Percentiles rank a stretch among this genome's conserved stretches.
Conservation (phyloP, 2,113 vertebrate genomes). For the Sula dactylatra region DNA sequence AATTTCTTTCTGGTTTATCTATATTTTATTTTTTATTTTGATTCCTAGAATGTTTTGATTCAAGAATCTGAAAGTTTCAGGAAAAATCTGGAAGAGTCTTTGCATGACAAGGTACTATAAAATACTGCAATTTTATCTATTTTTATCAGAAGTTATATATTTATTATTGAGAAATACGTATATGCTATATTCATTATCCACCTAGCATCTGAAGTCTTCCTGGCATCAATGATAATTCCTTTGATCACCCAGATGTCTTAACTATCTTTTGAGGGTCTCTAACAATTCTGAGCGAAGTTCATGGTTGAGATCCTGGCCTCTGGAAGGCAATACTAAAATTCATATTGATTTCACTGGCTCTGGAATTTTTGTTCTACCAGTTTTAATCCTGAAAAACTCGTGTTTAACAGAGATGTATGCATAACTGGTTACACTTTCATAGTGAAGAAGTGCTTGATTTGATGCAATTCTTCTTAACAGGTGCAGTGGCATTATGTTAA, state of each 20-base stretch:
- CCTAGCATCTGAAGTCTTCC: background rate
- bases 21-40: background rate
- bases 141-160: background rate
- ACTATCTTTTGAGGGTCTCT: background rate
- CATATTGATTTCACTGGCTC: background rate
- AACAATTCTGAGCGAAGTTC: background rate
- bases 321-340: background rate
- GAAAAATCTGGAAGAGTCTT: slow-evolving; percentile 96
- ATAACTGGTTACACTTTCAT: background rate
- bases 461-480: background rate
- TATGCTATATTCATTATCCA: background rate
- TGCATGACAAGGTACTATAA: slow-evolving; percentile 91
- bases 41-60: slow-evolving; percentile 90
- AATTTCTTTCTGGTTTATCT: background rate
- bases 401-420: background rate
- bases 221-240: background rate
- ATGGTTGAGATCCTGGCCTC: background rate
- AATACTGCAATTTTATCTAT: background rate
- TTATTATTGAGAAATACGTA: background rate
- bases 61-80: slow-evolving; percentile 96
- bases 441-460: background rate
- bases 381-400: background rate
- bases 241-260: background rate
- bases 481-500: background rate
- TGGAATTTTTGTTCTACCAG: background rate